Evolutionary conservation across 2,888 invertebrate genomes (phyloP), one percentile per base, ranked within the genome.

Genomic region (Napeogenes sylphis): DNA sequence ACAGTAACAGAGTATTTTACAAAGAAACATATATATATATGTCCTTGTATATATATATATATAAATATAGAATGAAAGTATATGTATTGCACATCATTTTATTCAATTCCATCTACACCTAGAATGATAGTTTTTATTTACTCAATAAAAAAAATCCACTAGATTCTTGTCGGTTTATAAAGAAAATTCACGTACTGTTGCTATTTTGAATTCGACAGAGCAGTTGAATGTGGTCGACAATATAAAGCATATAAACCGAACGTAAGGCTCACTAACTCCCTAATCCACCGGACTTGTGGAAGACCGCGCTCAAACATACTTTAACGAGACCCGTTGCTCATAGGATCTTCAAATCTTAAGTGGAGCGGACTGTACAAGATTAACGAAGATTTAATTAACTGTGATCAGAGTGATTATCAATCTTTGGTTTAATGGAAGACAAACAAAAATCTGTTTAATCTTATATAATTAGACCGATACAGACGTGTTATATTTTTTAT

Each of bases 211-310:
- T 51, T 51, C 51, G 6, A 51, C 51, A 51, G 5, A 30, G 30
- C 51, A 21, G 51, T 51, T 30, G 51, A 51, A 30, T 30, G 51
- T 30, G 56, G 32, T 64, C 64, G 67, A 64, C 55, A 62, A 60
- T 59, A 53, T 51, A 63, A 58, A 58, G 60, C 63, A 56, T 60
- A 54, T 56, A 51, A 51, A 51, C 51, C 21, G 4, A 30, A 61
- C 58, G 59, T 62, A 46, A 59, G 59, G 47, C 10, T 61, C 59
- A 54, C 56, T 57, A 62, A 65, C 59, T 62, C 64, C 59, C 59
- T 62, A 62, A 62, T 62, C 62, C 58, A 59, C 56, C 45, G 59
- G 62, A 58, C 58, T 59, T 56, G 46, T 13, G 56, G 51, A 51
- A 59, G 58, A 55, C 55, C 62, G 51, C 51, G 51, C 30, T 62